phyloP scores from a whole-genome alignment of 92 coral and sea anemone species.

The Anthopleura xanthogrammica region DNA sequence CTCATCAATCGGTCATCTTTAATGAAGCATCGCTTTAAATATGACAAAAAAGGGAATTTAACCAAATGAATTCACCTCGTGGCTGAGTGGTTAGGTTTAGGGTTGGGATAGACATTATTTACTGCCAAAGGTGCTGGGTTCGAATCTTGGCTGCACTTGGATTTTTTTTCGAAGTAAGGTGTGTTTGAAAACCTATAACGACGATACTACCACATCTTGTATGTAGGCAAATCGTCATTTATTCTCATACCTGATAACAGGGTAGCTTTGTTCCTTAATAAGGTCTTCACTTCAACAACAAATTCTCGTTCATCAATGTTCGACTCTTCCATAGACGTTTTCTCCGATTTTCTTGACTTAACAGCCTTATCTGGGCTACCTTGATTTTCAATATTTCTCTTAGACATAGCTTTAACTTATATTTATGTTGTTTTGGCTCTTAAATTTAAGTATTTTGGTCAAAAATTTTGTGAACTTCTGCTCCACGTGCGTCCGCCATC shows the following conservation, averaged over 20 bases:
- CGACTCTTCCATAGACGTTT: not conserved
- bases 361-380: conserved; percentile 11
- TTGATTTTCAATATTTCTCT: conserved; percentile 24
- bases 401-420: not conserved
- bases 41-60: no score
- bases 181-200: no score
- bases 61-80: no score
- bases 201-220: no score
- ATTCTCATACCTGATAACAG: not conserved
- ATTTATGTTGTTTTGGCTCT: not conserved
- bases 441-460: not conserved
- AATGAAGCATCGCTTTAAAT: no score
- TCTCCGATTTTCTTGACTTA: conserved; percentile 13
- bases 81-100: no score
- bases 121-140: no score
- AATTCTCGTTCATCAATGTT: conserved; percentile 1
- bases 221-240: not conserved
- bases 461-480: not conserved
- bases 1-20: no score
- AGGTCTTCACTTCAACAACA: conserved; percentile 18
- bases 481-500: conserved; percentile 21
- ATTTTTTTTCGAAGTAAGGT: no score
- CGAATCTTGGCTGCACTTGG: no score
- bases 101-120: no score
- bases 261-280: conserved; percentile 15